These are phyloP conservation scores for Drosophila multiciliata DNA, from an alignment of 2,888 invertebrate species.

Conservation along the genomic window DNA sequence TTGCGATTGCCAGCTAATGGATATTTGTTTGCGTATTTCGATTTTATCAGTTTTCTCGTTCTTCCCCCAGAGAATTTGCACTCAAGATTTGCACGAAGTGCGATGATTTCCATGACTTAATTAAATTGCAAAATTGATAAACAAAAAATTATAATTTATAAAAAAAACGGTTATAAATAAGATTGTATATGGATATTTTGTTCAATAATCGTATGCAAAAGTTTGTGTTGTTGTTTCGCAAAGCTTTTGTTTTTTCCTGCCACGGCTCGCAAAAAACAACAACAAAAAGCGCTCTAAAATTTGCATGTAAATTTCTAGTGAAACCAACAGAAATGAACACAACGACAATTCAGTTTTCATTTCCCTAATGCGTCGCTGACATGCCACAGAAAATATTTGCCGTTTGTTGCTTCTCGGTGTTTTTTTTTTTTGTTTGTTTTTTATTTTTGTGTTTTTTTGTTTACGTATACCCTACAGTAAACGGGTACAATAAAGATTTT, in stretches of 20 bases:
- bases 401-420: slow-evolving; percentile 1
- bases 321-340: slow-evolving; percentile 16
- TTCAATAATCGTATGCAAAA: slow-evolving; percentile 65
- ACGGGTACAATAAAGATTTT: slow-evolving; percentile 3
- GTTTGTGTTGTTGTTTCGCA: slow-evolving; percentile 19
- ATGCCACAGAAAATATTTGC: slow-evolving; percentile 40
- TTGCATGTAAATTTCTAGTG: slow-evolving; percentile 66
- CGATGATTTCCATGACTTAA: slow-evolving; percentile 30
- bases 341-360: slow-evolving; percentile 45
- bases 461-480: slow-evolving; percentile 27
- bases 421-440: background rate
- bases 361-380: slow-evolving; percentile 64
- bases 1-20: slow-evolving; percentile 25
- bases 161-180: slow-evolving; percentile 14
- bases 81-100: background rate
- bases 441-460: too few species aligned
- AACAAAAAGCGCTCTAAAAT: slow-evolving; percentile 54
- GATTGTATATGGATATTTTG: slow-evolving; percentile 34
- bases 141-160: slow-evolving; percentile 2
- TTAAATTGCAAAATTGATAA: slow-evolving; percentile 52
- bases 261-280: slow-evolving; percentile 59
- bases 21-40: background rate
- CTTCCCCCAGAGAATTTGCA: slow-evolving; percentile 40
- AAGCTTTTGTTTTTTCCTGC: slow-evolving; percentile 19
- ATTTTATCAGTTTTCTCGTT: slow-evolving; percentile 33